Evolutionary conservation across 2,113 vertebrate species (phyloP).

Genomic region (Semnopithecus entellus): DNA sequence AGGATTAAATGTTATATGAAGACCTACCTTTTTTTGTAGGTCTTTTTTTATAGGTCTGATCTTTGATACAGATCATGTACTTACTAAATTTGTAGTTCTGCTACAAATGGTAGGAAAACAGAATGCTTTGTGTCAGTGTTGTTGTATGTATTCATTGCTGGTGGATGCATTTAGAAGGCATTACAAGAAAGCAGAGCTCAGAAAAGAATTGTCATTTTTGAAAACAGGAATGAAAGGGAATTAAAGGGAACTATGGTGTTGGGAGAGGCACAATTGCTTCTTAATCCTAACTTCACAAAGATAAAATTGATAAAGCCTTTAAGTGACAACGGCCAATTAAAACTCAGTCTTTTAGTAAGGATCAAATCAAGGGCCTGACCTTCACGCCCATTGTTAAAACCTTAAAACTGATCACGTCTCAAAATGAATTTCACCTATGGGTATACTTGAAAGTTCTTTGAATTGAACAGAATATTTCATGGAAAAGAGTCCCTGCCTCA

Average conservation of each 20-base stretch:
- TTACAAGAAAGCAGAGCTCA: neutral
- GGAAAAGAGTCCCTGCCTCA: neutral
- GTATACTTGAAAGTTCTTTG: slow-evolving; percentile 1
- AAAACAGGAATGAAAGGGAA: neutral
- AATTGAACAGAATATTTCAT: neutral
- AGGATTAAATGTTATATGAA: neutral
- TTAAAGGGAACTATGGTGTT: neutral
- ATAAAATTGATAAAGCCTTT: slow-evolving; percentile 21
- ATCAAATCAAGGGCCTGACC: neutral
- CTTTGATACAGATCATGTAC: neutral
- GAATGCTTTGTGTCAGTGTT: neutral
- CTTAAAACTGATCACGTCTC: neutral
- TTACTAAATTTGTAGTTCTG: slow-evolving; percentile 5
- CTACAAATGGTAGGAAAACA: neutral
- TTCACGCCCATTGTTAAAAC: neutral
- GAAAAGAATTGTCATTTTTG: slow-evolving; percentile 1
- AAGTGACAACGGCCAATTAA: neutral
- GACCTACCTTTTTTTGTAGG: neutral
- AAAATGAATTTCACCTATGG: neutral
- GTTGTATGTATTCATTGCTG: neutral
- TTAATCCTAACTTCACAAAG: slow-evolving; percentile 26
- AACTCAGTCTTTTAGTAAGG: neutral
- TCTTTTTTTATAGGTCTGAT: neutral
- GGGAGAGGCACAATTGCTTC: neutral
- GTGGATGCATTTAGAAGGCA: neutral